Evolutionary conservation across 1,140 invertebrate species (phyloP).

Genomic region (Aporrectodea caliginosa): DNA sequence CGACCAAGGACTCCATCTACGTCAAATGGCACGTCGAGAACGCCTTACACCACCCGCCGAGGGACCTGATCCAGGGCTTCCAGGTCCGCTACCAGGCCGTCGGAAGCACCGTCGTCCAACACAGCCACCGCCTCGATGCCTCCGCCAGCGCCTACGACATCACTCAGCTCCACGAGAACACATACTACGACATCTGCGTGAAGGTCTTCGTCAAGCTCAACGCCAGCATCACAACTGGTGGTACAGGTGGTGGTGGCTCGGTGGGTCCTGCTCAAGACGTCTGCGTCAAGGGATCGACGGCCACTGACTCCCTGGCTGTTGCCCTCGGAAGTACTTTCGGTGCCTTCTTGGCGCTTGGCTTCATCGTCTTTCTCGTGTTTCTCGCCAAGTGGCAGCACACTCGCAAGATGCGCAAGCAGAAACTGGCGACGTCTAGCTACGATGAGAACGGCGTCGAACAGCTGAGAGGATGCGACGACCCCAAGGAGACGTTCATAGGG

Average conservation of each 20-base stretch:
- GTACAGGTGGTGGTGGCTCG: background rate
- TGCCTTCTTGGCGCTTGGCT: constrained; percentile 32
- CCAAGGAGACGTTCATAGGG: too few species aligned
- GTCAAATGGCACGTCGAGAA: constrained; percentile 1
- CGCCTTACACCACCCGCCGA: background rate
- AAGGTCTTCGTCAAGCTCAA: background rate
- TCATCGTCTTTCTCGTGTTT: constrained; percentile 34
- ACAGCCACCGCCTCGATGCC: constrained; percentile 10
- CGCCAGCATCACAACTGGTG: background rate
- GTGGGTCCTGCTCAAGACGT: background rate
- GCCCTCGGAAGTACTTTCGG: constrained; percentile 33
- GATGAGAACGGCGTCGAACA: background rate
- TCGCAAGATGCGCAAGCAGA: background rate
- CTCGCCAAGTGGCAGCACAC: constrained; percentile 34
- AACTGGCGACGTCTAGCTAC: background rate
- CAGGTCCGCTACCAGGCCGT: constrained; percentile 13
- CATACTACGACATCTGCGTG: constrained; percentile 17
- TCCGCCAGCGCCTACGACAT: background rate
- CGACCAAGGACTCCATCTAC: constrained; percentile 18
- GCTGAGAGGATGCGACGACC: background rate
- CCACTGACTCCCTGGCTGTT: constrained; percentile 29
- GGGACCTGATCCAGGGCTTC: background rate
- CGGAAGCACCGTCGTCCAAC: constrained; percentile 16
- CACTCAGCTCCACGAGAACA: constrained; percentile 17
- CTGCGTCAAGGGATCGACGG: constrained; percentile 28